phyloP scores from a whole-genome alignment of 2,113 vertebrate species.

The Cebus imitator region DNA sequence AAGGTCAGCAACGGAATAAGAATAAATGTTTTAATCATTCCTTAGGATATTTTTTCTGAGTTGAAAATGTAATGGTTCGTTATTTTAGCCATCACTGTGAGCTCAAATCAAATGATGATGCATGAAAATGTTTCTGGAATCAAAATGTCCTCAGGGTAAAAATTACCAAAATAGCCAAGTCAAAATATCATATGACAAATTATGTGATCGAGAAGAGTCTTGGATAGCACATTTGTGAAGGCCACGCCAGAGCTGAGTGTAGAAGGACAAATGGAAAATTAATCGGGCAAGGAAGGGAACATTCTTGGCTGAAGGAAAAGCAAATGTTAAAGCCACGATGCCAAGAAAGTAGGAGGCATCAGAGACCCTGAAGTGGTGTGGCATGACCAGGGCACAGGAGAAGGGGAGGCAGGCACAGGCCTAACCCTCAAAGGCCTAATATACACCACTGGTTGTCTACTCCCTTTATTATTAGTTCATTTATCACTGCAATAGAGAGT shows the following conservation, averaged over 20 bases:
- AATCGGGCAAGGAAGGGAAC: background rate
- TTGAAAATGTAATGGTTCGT: background rate
- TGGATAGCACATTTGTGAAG: background rate
- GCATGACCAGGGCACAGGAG: too few species aligned
- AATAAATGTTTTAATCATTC: background rate
- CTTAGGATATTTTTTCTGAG: background rate
- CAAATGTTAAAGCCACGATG: background rate
- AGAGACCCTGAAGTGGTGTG: background rate
- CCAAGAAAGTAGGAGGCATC: background rate
- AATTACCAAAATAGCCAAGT: background rate
- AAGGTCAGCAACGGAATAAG: background rate
- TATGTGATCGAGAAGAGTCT: background rate
- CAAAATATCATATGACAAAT: background rate
- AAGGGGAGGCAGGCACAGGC: background rate
- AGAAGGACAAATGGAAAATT: background rate
- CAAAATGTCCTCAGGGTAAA: constrained; percentile 9
- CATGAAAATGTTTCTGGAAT: background rate
- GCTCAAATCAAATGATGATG: background rate
- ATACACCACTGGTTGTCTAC: too few species aligned
- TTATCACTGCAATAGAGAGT: background rate
- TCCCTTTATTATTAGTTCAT: background rate
- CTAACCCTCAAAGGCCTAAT: background rate
- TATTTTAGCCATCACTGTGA: background rate
- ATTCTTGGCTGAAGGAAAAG: background rate
- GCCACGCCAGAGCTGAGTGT: background rate